phyloP scores from a whole-genome alignment of 2,797 vertebrate genomes.

The Simalia tracyae region DNA sequence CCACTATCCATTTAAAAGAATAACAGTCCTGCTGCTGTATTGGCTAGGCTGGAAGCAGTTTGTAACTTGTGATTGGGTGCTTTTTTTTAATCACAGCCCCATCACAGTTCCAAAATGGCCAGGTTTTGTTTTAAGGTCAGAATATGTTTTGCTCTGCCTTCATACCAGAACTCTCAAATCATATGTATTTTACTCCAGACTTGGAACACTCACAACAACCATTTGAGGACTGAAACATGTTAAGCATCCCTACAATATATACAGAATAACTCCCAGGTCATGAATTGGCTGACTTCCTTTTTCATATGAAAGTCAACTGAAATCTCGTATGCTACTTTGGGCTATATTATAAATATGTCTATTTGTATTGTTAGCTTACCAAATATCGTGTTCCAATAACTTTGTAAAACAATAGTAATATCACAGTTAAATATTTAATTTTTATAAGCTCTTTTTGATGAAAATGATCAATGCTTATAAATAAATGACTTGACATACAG shows the following conservation, averaged over 20 bases:
- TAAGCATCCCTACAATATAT: neutral
- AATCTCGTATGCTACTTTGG: neutral
- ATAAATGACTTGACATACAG: neutral
- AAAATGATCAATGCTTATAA: neutral
- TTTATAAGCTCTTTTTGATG: neutral
- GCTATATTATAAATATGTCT: neutral
- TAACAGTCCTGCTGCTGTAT: neutral
- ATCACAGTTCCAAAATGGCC: neutral
- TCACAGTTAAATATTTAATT: neutral
- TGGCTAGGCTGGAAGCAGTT: neutral
- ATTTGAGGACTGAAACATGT: neutral
- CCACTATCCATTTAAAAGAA: neutral
- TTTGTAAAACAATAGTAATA: neutral
- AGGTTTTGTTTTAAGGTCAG: neutral
- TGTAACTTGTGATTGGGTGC: neutral
- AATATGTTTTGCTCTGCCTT: neutral
- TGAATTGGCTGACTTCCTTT: neutral
- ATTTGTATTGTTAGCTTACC: neutral
- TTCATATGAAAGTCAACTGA: neutral
- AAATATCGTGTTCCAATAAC: neutral
- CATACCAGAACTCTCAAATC: neutral
- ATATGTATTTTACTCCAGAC: neutral
- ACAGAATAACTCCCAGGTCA: neutral
- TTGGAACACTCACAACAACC: neutral
- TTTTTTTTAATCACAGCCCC: neutral